A percentile compares a stretch with the other conserved stretches of the same genome.
Evolutionary conservation across 2,797 vertebrate genomes (phyloP).

Genomic region (Pempheris klunzingeri): DNA sequence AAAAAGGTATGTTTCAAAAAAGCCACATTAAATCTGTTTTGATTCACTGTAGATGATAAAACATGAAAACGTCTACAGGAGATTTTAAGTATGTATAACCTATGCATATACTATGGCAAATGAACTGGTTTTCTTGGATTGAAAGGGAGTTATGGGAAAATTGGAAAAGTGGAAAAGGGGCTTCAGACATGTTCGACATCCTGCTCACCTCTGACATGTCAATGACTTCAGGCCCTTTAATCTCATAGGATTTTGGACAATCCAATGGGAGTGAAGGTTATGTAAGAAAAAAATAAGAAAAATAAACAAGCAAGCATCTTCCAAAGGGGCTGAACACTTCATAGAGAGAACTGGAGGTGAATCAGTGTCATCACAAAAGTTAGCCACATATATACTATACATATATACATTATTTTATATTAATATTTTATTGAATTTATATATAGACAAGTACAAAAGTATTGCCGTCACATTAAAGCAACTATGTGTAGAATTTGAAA

Average conservation of each 20-base stretch:
- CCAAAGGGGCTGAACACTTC: not conserved
- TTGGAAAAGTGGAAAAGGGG: not conserved
- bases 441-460: too few species aligned
- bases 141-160: slow-evolving; percentile 38
- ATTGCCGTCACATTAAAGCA: not conserved
- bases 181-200: slow-evolving; percentile 8
- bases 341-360: not conserved
- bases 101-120: not conserved
- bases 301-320: not conserved
- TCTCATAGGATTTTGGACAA: slow-evolving; percentile 26
- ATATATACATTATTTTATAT: too few species aligned
- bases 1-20: too few species aligned
- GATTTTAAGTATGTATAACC: not conserved
- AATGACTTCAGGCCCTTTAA: not conserved
- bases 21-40: not conserved
- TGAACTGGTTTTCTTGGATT: not conserved
- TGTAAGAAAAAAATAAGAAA: not conserved
- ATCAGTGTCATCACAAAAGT: not conserved
- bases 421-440: too few species aligned
- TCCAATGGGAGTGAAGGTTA: slow-evolving; percentile 2
- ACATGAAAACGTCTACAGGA: too few species aligned
- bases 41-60: not conserved
- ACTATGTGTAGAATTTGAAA: not conserved
- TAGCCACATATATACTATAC: too few species aligned
- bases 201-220: slow-evolving; percentile 12